phyloP scores from a whole-genome alignment of 2,797 vertebrate species.

The Toxotes lorentzi region DNA sequence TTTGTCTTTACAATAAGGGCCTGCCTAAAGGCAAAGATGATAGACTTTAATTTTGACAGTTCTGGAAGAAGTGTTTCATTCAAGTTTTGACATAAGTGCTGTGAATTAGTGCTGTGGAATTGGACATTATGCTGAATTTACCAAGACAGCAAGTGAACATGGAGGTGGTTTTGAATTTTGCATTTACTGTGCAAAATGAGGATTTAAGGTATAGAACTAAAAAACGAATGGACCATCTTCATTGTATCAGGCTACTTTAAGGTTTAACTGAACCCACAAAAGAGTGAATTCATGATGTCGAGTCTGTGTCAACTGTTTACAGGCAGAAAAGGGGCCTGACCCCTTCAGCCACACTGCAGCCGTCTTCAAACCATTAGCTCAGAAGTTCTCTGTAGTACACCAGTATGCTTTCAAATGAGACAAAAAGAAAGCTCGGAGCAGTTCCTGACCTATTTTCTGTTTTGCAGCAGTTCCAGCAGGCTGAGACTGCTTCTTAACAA shows the following conservation, averaged over 20 bases:
- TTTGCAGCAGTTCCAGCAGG: conserved; percentile 38
- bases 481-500: conserved; percentile 42
- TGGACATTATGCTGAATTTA: neutral
- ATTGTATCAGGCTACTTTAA: neutral
- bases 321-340: conserved; percentile 1
- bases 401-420: conserved; percentile 47
- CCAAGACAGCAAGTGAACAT: neutral
- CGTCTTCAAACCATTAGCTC: conserved; percentile 29
- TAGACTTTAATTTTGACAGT: neutral
- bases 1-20: neutral
- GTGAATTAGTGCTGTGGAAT: neutral
- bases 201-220: neutral
- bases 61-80: neutral
- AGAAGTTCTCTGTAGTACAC: conserved; percentile 27
- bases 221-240: neutral
- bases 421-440: conserved; percentile 54
- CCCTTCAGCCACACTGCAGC: neutral
- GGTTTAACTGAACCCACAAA: neutral
- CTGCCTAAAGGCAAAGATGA: neutral
- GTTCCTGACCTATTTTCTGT: conserved; percentile 71
- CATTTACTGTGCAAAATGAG: neutral
- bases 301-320: neutral
- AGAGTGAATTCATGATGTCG: neutral
- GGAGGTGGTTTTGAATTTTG: neutral
- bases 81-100: neutral